A percentile compares a stretch with the other conserved stretches of the same genome.
phyloP scores from a whole-genome alignment of 2,888 invertebrate genomes.

The Acanthosepion lycidas region DNA sequence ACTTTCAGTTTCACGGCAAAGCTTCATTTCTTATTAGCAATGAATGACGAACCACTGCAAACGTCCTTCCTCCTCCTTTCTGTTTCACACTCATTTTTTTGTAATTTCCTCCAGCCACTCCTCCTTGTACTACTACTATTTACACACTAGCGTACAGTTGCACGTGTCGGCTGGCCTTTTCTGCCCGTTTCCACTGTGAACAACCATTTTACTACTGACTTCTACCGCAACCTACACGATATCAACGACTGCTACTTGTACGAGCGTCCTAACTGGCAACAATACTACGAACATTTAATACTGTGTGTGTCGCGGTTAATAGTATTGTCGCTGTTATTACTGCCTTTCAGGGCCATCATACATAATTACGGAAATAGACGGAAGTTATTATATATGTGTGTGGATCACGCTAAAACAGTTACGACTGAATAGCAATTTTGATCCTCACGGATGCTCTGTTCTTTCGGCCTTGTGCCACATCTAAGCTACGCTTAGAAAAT shows the following conservation, averaged over 20 bases:
- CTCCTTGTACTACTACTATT: not conserved
- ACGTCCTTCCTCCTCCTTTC: not conserved
- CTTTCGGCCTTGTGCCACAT: no score
- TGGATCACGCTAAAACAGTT: no score
- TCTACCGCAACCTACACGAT: not conserved
- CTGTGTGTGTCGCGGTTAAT: no score
- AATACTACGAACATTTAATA: no score
- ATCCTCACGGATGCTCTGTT: no score
- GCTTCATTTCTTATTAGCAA: not conserved
- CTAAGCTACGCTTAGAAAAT: no score
- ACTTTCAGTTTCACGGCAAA: conserved; percentile 17
- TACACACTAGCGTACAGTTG: not conserved
- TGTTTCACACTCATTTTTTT: not conserved
- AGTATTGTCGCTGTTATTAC: no score
- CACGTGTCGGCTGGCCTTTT: not conserved
- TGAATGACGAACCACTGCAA: not conserved
- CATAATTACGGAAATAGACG: no score
- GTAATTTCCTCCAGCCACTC: not conserved
- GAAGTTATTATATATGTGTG: no score
- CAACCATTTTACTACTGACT: not conserved
- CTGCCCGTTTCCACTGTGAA: not conserved
- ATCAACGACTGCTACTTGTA: not conserved
- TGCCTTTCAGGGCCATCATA: no score
- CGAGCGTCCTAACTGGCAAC: not conserved
- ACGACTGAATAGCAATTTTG: no score